phyloP scores from a whole-genome alignment of 2,888 invertebrate genomes.

The Vannuccia rotundouncinata region DNA sequence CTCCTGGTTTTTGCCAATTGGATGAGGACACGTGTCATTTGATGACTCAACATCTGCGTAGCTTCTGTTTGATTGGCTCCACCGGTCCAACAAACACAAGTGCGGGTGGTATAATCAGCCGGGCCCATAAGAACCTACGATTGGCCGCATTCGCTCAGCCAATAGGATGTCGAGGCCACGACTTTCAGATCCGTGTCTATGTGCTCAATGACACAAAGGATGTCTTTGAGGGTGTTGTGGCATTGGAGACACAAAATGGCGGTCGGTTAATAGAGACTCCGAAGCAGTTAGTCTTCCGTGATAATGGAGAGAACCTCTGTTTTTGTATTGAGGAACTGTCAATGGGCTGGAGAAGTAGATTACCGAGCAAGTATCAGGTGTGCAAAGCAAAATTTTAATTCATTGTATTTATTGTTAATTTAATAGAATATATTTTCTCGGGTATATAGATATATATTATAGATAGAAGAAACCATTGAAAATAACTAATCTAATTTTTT shows the following conservation, averaged over 20 bases:
- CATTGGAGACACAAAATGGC: constrained; percentile 64
- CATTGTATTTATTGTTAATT: too few species aligned
- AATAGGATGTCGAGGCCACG: constrained; percentile 50
- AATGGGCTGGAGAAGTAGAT: constrained; percentile 71
- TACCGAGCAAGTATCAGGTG: constrained; percentile 28
- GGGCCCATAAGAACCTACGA: constrained; percentile 74
- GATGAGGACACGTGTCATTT: constrained; percentile 76
- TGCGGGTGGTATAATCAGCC: too few species aligned
- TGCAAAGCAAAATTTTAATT: too few species aligned
- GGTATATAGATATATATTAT: too few species aligned
- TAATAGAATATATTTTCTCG: too few species aligned
- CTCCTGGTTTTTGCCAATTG: constrained; percentile 83
- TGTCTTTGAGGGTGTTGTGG: constrained; percentile 66
- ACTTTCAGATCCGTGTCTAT: constrained; percentile 77
- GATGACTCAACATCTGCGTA: constrained; percentile 79
- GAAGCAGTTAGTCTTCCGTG: constrained; percentile 75
- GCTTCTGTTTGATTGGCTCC: constrained; percentile 70
- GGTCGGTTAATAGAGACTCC: constrained; percentile 81
- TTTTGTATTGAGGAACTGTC: constrained; percentile 78
- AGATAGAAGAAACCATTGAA: too few species aligned
- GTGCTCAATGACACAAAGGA: constrained; percentile 86
- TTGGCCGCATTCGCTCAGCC: constrained; percentile 75
- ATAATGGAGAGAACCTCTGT: constrained; percentile 78
- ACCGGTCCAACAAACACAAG: constrained; percentile 66
- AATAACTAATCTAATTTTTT: too few species aligned